phyloP scores from a whole-genome alignment of 2,797 vertebrate genomes.

The Cossypha dichroa region DNA sequence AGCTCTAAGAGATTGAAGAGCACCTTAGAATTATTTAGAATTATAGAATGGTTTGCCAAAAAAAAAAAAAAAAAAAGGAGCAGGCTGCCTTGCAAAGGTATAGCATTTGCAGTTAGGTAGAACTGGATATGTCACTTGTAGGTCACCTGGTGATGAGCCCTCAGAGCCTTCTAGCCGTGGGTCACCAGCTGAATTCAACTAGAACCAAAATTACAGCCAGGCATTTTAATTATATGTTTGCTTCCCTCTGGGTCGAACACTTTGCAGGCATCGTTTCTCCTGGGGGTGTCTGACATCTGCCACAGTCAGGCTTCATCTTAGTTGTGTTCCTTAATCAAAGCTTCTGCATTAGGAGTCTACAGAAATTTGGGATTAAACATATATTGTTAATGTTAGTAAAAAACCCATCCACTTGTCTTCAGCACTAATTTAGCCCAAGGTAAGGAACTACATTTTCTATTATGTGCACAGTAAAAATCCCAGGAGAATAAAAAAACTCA shows the following conservation, averaged over 20 bases:
- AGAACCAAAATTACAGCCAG: background rate
- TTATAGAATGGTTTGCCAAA: background rate
- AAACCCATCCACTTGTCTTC: background rate
- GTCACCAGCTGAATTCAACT: background rate
- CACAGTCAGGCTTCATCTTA: background rate
- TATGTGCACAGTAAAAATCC: background rate
- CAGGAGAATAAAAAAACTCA: background rate
- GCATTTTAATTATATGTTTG: background rate
- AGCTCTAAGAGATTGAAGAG: background rate
- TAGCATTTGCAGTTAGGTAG: background rate
- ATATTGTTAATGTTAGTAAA: background rate
- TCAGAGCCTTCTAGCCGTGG: background rate
- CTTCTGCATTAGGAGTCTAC: background rate
- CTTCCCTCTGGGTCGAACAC: accelerated
- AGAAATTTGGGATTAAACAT: background rate
- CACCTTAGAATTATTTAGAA: background rate
- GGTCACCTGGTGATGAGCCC: background rate
- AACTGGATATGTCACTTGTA: background rate
- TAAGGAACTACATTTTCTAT: background rate
- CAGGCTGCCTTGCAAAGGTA: background rate
- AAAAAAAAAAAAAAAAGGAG: background rate
- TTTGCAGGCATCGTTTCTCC: background rate
- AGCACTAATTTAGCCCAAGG: background rate
- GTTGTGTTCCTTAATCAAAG: background rate
- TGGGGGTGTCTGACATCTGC: background rate